Base-by-base conservation (phyloP, 2,888 invertebrate species). In the Ceratothoa steindachneri region DNA sequence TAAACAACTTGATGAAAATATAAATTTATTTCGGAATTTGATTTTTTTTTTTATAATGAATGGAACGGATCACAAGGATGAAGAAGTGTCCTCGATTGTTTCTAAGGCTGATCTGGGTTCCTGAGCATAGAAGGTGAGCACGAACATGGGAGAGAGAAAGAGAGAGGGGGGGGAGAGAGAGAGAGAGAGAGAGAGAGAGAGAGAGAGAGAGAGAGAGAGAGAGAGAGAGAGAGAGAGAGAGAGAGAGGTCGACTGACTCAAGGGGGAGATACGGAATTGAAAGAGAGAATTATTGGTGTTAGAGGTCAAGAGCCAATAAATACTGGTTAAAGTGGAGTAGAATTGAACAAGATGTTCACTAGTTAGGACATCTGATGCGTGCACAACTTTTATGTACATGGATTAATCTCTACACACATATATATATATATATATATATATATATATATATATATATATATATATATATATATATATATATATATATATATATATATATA, bases 121-220 rank as follows among this genome's bases (percentile, higher is more conserved):
- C n/a, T n/a, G n/a, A n/a, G n/a, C n/a, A n/a, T n/a, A n/a, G n/a
- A n/a, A 41, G 9, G 15, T 41, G 41, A 41, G 41, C 15, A 41
- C 7, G 7, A 41, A 41, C 7, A 9, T 7, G 15, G 9, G 15
- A 41, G 15, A 15, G 15, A 41, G 41, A 41, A 51, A 51, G 52
- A 51, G 19, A 3, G 15, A n/a, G 3, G 2, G 28, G 64, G 15
- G n/a, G 15, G 64, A 64, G 1, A 1, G 19, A 64, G 64, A 64
- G 64, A 64, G 64, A 64, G 64, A 64, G 64, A 64, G 64, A 64
- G 64, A 64, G 64, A 64, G 64, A 64, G 64, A 64, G 64, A 64
- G 64, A 64, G 64, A 64, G 64, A 64, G 64, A 64, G 64, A 64
- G 64, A 64, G 64, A 64, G 64, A 64, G 64, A 64, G 64, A 64